Evolutionary conservation across 64 coral and sea anemone species (phyloP), one percentile per base, ranked within the genome.

Genomic region (Hydrozoanthus tunicans): DNA sequence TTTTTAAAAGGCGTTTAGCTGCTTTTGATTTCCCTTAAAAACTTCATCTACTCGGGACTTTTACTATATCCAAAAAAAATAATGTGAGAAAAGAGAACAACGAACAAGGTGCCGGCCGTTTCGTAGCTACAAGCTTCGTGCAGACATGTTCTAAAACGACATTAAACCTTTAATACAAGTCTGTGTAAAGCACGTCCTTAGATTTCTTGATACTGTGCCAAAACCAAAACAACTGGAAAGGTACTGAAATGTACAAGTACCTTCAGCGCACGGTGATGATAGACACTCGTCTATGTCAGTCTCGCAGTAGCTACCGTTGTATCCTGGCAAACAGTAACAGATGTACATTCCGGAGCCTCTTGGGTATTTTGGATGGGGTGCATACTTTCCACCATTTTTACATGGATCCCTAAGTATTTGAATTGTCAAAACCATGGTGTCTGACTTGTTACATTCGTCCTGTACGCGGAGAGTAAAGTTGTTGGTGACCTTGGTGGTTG

Each of bases 271-370:
- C 9, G 79, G 79, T 24, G 10, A 81, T 11, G 24, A 81, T 17
- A 13, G 58, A 13, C 79, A 81, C 3, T 81, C 79, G 8, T 81
- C 79, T 81, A 81, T 81, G 32, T 81, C 79, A 81, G n/a, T 81
- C 27, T 81, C 57, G 59, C 79, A 81, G 57, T 27, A 27, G 43
- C 79, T 26, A 26, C 79, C 79, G 9, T 81, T 81, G 25, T 81
- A 81, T 5, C 79, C 79, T 6, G 79, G 58, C 79, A 81, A 81
- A 43, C 79, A 81, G 9, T 32, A 43, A 81, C 79, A 81, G 57
- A 81, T 57, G 62, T 81, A 81, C 79, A 63, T 81, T 43, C 79
- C 79, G 12, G 79, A 61, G 25, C 79, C 79, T 59, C 79, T 61
- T 1, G 79, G 79, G 58, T 81, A 61, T 0, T 11, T 61, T 81